Conservation (phyloP, 1,140 invertebrate species). For the Tribolium madens region DNA sequence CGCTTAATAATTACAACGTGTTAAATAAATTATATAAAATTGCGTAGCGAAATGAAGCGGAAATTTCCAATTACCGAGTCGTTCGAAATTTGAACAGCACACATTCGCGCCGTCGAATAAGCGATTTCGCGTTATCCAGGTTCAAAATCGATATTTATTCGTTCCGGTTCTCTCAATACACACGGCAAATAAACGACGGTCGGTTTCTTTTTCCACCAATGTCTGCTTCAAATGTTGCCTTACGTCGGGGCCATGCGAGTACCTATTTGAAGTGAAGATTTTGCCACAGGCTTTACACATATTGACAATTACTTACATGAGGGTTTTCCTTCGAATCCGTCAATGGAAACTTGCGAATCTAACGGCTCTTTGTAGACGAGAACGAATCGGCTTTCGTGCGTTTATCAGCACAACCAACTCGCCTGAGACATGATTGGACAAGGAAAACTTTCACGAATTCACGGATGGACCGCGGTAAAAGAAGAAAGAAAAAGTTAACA, state of each 20-base stretch:
- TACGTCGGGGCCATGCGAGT: conserved; percentile 15
- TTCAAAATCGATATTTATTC: conserved; percentile 33
- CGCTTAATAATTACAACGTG: conserved; percentile 32
- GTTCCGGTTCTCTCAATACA: conserved; percentile 34
- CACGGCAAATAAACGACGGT: conserved; percentile 33
- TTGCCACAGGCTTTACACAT: conserved; percentile 31
- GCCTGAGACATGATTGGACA: conserved; percentile 23
- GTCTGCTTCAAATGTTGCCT: conserved; percentile 25
- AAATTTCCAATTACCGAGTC: conserved; percentile 33
- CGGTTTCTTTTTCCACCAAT: conserved; percentile 15
- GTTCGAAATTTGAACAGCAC: conserved; percentile 20
- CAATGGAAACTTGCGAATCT: conserved; percentile 35
- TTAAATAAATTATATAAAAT: conserved; percentile 38
- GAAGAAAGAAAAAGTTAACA: too few species aligned
- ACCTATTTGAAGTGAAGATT: conserved; percentile 37
- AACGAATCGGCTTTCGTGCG: conserved; percentile 9
- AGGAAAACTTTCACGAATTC: neutral
- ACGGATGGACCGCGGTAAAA: neutral
- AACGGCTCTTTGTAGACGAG: conserved; percentile 22
- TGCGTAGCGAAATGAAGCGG: conserved; percentile 34
- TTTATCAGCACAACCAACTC: conserved; percentile 24
- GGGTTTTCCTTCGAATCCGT: conserved; percentile 30
- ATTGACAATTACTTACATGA: conserved; percentile 36
- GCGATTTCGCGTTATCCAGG: conserved; percentile 13
- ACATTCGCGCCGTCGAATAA: conserved; percentile 3